Conservation (phyloP, 1,140 invertebrate species). For the Ceratosolen fusciceps region DNA sequence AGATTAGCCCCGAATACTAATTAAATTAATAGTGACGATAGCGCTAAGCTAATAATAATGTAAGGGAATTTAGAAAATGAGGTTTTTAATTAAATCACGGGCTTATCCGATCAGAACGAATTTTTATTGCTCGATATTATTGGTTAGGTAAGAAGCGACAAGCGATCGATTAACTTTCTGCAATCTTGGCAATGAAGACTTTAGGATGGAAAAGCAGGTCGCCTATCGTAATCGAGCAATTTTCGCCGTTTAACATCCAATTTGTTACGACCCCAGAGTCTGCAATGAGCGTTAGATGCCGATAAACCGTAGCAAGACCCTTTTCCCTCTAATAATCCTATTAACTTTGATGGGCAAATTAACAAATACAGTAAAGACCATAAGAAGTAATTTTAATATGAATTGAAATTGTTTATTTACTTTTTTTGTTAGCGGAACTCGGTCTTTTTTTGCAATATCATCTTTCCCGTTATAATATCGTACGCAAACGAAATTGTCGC, state of each 20-base stretch:
- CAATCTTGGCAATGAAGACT: slow-evolving; percentile 56
- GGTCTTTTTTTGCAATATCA: no score
- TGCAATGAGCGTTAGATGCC: slow-evolving; percentile 47
- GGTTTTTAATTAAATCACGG: slow-evolving; percentile 23
- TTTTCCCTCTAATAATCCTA: slow-evolving; percentile 50
- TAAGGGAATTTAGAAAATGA: slow-evolving; percentile 29
- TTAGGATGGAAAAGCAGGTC: slow-evolving; percentile 58
- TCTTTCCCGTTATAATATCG: no score
- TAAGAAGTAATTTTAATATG: slow-evolving; percentile 18
- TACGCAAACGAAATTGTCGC: no score
- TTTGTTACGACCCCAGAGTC: slow-evolving; percentile 61
- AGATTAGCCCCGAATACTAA: slow-evolving; percentile 10
- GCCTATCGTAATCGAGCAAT: slow-evolving; percentile 64
- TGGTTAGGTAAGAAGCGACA: slow-evolving; percentile 30
- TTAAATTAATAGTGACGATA: slow-evolving; percentile 36
- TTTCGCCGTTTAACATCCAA: slow-evolving; percentile 66
- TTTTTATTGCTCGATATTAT: slow-evolving; percentile 42
- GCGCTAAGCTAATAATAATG: not conserved
- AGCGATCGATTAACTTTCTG: slow-evolving; percentile 46
- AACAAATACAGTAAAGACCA: slow-evolving; percentile 43
- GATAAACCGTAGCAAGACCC: slow-evolving; percentile 36
- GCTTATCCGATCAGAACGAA: slow-evolving; percentile 7
- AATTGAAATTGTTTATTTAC: slow-evolving; percentile 30
- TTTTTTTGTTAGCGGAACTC: not conserved
- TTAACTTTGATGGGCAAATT: slow-evolving; percentile 38